A percentile compares a stretch with the other conserved stretches of the same genome.
phyloP scores from a whole-genome alignment of 2,113 vertebrate species.

The Pseudonaja textilis region DNA sequence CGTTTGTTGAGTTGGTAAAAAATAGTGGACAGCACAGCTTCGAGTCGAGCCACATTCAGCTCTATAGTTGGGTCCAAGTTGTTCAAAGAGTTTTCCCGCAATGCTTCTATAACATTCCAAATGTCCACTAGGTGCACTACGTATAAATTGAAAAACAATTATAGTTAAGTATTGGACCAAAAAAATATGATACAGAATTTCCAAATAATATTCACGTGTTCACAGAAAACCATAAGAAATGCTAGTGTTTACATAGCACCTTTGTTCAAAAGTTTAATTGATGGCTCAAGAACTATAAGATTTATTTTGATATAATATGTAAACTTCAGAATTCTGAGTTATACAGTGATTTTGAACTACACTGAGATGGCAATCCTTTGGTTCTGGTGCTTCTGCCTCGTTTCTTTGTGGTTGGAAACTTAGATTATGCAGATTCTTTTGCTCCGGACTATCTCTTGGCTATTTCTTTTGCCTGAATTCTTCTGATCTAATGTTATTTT shows the following conservation, averaged over 20 bases:
- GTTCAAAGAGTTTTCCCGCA: slow-evolving; percentile 92
- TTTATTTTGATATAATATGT: neutral
- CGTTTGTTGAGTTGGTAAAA: slow-evolving; percentile 98
- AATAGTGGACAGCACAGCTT: slow-evolving; percentile 91
- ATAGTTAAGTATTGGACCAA: neutral
- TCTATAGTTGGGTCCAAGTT: slow-evolving; percentile 86
- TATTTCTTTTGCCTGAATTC: neutral
- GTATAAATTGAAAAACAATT: slow-evolving; percentile 48
- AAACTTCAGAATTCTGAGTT: neutral
- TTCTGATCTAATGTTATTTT: neutral
- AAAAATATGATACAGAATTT: neutral
- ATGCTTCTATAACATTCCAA: slow-evolving; percentile 96
- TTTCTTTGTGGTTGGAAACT: neutral
- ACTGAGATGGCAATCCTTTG: neutral
- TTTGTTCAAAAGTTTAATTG: neutral
- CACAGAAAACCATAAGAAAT: neutral
- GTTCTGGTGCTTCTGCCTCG: neutral
- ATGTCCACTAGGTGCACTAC: slow-evolving; percentile 97
- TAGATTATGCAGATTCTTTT: neutral
- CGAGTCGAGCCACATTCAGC: slow-evolving; percentile 87
- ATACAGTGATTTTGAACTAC: neutral
- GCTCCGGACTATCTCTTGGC: neutral
- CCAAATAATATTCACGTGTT: neutral
- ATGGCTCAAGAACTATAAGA: neutral
- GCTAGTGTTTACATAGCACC: neutral